These are phyloP conservation scores for Triplophysa siluroides DNA, from an alignment of 2,113 vertebrate genomes.

Conservation along the genomic window DNA sequence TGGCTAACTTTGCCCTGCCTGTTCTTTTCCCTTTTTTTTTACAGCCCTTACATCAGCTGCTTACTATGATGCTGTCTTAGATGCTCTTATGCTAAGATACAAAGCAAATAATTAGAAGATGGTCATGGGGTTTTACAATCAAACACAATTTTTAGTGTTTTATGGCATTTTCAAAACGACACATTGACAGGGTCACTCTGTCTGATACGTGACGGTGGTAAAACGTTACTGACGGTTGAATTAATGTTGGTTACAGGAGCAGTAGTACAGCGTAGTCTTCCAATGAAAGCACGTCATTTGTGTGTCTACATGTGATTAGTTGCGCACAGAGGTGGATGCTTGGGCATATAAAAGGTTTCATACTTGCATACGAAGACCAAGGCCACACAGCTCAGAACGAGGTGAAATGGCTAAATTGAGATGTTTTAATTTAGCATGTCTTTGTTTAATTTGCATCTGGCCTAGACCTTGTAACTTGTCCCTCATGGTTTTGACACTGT, in stretches of 20 bases:
- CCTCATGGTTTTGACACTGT: neutral
- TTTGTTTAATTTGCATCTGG: neutral
- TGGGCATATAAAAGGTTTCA: no score
- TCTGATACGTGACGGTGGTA: neutral
- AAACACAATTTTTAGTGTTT: neutral
- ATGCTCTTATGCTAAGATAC: neutral
- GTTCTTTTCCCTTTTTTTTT: conserved; percentile 62
- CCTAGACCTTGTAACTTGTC: conserved; percentile 1
- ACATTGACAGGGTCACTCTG: neutral
- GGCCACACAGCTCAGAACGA: neutral
- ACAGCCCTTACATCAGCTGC: conserved; percentile 39
- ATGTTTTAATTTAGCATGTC: neutral
- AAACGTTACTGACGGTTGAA: neutral
- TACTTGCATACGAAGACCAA: neutral
- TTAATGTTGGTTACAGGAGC: neutral
- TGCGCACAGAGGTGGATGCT: no score
- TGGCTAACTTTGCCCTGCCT: conserved; percentile 71
- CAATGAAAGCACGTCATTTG: neutral
- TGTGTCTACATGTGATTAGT: neutral
- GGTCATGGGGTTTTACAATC: neutral
- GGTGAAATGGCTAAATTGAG: neutral
- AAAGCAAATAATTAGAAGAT: neutral
- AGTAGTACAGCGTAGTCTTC: neutral
- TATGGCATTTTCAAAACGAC: neutral
- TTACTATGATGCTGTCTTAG: neutral